Base-by-base conservation (phyloP, 1,140 invertebrate genomes). In the Hypsibius dujardini region DNA sequence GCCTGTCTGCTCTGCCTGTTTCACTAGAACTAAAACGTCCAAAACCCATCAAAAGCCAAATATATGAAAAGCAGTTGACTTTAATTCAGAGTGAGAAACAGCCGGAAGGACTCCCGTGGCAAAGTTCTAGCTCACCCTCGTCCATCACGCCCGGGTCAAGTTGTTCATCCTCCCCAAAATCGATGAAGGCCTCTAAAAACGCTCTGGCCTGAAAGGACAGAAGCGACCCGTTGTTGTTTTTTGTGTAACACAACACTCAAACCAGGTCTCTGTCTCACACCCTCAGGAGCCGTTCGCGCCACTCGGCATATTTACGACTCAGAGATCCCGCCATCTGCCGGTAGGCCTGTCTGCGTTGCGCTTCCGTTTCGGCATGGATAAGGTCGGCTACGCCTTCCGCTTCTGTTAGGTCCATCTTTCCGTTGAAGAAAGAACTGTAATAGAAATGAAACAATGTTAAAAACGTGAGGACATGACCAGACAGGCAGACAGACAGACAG, bases 351-450 rank as follows among this genome's bases (percentile, higher is more conserved):
- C 83, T 84, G 70, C 88, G 82, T 80, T 95, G 92, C n/a, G 84
- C 81, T 78, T 93, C 90, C 2, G 92, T 95, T 81, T 94, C 90
- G 45, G 92, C 88, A 76, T 88, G 82, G 73, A 96, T 87, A 47
- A 96, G 80, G 80, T 95, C 91, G 1, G 86, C 86, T 46, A 96
- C 77, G 14, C 90, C 91, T 79, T 95, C 92, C 0, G 90, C 87
- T 81, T 90, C 86, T 0, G 88, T 89, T 42, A 95, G 80, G 81
- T 94, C 89, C 70, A 95, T 78, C 81, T 95, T 95, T 3, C 86
- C 86, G 79, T 90, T 88, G 73, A 86, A 83, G 80, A 94, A 95
- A 0, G 93, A 90, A 73, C 83, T 83, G 59, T 15, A 70, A 47
- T 7, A 12, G 47, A 46, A n/a, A 7, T 3, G 7, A 28, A 70